A percentile compares a stretch with the other conserved stretches of the same genome.
phyloP scores from a whole-genome alignment of 2,888 invertebrate genomes.

The Lasioglossum leucozonium region DNA sequence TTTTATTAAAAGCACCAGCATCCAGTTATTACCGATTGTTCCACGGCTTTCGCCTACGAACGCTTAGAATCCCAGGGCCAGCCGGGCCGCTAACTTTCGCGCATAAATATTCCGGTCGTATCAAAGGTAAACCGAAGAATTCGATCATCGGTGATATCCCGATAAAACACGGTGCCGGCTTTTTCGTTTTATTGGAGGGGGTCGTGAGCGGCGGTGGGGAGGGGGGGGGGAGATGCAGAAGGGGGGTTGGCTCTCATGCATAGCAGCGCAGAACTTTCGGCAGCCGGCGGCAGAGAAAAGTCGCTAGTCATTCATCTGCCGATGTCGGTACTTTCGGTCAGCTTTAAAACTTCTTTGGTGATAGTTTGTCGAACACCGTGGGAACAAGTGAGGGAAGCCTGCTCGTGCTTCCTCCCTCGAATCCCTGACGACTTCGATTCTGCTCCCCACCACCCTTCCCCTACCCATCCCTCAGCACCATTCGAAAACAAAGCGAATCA shows the following conservation, averaged over 20 bases:
- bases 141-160: conserved; percentile 39
- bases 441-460: neutral
- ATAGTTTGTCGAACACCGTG: conserved; percentile 70
- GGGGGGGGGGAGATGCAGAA: neutral
- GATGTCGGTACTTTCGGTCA: conserved; percentile 67
- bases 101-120: conserved; percentile 17
- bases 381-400: conserved; percentile 61
- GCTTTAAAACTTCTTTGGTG: conserved; percentile 71
- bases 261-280: conserved; percentile 50
- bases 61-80: neutral
- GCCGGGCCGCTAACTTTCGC: neutral
- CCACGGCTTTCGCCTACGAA: neutral
- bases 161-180: conserved; percentile 13
- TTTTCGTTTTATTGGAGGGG: conserved; percentile 39
- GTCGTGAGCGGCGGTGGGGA: neutral
- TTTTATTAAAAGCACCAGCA: neutral
- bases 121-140: conserved; percentile 15
- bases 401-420: conserved; percentile 41
- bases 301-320: conserved; percentile 65
- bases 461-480: neutral
- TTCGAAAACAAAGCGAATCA: neutral
- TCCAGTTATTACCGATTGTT: neutral
- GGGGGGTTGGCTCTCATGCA: conserved; percentile 51
- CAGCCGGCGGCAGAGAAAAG: conserved; percentile 48
- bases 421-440: conserved; percentile 40